Conservation (phyloP, 2,797 vertebrate genomes). For the Gephyroberyx darwinii region DNA sequence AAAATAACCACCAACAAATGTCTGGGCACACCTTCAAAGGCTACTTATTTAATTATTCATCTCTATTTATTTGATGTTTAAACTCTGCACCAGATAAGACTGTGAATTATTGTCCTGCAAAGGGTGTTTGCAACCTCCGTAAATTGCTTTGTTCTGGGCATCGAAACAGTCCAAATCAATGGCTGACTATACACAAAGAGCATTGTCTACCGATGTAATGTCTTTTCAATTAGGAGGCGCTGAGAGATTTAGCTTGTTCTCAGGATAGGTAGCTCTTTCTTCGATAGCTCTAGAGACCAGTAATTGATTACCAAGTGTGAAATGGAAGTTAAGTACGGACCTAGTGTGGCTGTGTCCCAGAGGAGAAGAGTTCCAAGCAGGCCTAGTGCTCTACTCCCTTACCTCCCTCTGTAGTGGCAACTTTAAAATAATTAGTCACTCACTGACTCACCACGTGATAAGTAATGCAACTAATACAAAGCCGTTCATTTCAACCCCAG, state of each 20-base stretch:
- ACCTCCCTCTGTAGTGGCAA: conserved; percentile 36
- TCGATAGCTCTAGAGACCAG: conserved; percentile 67
- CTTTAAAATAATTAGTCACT: conserved; percentile 43
- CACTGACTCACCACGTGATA: conserved; percentile 47
- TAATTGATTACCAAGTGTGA: conserved; percentile 81
- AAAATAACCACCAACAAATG: conserved; percentile 70
- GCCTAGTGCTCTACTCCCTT: conserved; percentile 23
- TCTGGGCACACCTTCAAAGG: conserved; percentile 75
- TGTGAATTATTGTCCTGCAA: conserved; percentile 76
- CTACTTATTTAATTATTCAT: conserved; percentile 78
- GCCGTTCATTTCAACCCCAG: conserved; percentile 48
- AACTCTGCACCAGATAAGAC: conserved; percentile 75
- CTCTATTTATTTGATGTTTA: conserved; percentile 76
- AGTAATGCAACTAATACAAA: conserved; percentile 54
- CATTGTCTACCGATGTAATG: conserved; percentile 77
- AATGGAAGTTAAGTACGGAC: conserved; percentile 72
- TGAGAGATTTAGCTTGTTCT: conserved; percentile 73
- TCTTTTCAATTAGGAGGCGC: conserved; percentile 80
- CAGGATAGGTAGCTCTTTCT: conserved; percentile 68
- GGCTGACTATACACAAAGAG: conserved; percentile 75
- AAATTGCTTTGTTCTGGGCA: conserved; percentile 80
- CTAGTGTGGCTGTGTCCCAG: conserved; percentile 58
- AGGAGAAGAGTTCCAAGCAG: conserved; percentile 48
- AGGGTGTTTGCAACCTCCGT: conserved; percentile 77
- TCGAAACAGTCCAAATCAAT: conserved; percentile 78